Conservation (phyloP, 2,797 vertebrate species). For the Lycodopsis pacificus region DNA sequence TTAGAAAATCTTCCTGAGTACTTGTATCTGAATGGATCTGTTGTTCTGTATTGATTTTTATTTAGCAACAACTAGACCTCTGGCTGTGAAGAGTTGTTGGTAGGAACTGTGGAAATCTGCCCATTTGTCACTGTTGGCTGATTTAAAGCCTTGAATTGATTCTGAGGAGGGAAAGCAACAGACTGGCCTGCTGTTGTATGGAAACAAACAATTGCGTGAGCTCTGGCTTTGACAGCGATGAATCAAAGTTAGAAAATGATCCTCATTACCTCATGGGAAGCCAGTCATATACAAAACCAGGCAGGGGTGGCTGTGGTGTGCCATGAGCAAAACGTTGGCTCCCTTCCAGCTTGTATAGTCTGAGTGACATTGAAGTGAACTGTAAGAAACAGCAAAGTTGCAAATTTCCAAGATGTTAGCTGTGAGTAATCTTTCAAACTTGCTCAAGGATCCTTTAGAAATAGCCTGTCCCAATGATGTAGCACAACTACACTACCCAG, state of each 20-base stretch:
- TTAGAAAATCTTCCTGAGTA: constrained; percentile 55
- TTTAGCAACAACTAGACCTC: constrained; percentile 67
- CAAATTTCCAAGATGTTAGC: not conserved
- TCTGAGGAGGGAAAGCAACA: constrained; percentile 42
- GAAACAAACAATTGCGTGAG: constrained; percentile 36
- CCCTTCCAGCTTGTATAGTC: constrained; percentile 7
- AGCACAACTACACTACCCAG: constrained; percentile 3
- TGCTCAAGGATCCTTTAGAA: constrained; percentile 19
- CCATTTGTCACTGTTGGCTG: constrained; percentile 65
- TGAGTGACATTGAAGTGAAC: constrained; percentile 26
- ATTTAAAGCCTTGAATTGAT: constrained; percentile 62
- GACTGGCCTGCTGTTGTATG: constrained; percentile 34
- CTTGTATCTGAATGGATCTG: constrained; percentile 69
- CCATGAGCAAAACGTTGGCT: not conserved
- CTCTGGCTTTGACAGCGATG: constrained; percentile 35
- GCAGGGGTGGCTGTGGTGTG: not conserved
- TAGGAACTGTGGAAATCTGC: constrained; percentile 51
- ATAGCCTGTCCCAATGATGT: not conserved
- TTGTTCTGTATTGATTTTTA: constrained; percentile 77
- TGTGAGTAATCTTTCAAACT: constrained; percentile 33
- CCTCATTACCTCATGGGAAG: constrained; percentile 33
- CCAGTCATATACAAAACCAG: constrained; percentile 32
- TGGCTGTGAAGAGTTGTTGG: constrained; percentile 36
- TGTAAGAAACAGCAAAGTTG: constrained; percentile 12
- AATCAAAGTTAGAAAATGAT: constrained; percentile 51